Evolutionary conservation across 2,113 vertebrate species (phyloP).

Genomic region (Ramphastos sulfuratus): DNA sequence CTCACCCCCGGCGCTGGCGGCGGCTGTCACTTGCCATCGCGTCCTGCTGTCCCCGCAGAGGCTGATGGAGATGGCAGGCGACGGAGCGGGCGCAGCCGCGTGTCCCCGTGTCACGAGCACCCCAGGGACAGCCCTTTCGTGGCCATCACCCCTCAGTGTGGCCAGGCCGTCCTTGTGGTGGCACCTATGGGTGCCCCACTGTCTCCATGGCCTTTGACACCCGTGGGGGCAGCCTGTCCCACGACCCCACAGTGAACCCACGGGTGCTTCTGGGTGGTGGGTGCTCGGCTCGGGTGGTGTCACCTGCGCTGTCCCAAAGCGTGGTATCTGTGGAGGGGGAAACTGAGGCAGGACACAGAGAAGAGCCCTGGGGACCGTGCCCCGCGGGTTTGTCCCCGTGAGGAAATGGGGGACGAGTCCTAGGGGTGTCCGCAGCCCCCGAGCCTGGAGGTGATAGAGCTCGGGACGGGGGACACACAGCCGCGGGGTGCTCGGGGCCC

Average conservation of each 20-base stretch:
- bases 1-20: conserved; percentile 38
- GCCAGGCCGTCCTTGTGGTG: background rate
- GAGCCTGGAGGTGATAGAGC: background rate
- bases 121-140: background rate
- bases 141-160: background rate
- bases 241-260: rapidly evolving
- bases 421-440: background rate
- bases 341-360: background rate
- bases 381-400: background rate
- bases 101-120: background rate
- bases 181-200: background rate
- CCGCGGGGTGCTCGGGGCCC: background rate
- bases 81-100: background rate
- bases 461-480: no score
- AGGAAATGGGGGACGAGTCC: background rate
- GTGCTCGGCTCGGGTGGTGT: background rate
- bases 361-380: no score
- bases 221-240: background rate
- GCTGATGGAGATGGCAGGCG: conserved; percentile 32
- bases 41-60: conserved; percentile 29
- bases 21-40: conserved; percentile 45
- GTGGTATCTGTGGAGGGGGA: background rate
- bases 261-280: background rate
- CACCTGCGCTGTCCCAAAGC: background rate
- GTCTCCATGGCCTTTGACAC: background rate